phyloP scores from a whole-genome alignment of 1,140 invertebrate species.

The Eupristina koningsbergeri region DNA sequence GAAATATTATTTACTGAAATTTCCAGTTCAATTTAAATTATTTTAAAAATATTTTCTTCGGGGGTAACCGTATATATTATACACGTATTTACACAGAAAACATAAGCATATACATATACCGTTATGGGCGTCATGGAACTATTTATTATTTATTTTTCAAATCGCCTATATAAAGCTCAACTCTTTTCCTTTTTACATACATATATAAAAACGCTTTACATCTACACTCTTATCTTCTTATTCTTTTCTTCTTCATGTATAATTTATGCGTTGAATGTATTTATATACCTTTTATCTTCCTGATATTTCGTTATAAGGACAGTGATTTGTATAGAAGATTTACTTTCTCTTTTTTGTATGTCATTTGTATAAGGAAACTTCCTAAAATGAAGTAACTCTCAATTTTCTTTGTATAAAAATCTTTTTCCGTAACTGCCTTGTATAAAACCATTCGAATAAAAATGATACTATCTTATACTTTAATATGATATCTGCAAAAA shows the following conservation, averaged over 20 bases:
- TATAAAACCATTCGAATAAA: conserved; percentile 52
- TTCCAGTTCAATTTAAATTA: neutral
- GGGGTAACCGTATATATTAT: conserved; percentile 36
- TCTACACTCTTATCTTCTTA: conserved; percentile 47
- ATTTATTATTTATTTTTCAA: conserved; percentile 48
- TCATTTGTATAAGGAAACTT: conserved; percentile 43
- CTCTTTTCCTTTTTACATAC: conserved; percentile 36
- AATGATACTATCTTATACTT: conserved; percentile 50
- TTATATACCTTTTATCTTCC: conserved; percentile 49
- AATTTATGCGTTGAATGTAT: conserved; percentile 50
- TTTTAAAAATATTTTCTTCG: neutral
- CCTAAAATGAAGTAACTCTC: conserved; percentile 26
- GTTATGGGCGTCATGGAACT: conserved; percentile 43
- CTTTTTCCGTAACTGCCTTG: conserved; percentile 51
- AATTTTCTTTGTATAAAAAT: conserved; percentile 52
- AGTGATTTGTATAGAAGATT: conserved; percentile 49
- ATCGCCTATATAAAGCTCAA: conserved; percentile 37
- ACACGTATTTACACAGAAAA: conserved; percentile 39
- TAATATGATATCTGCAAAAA: conserved; percentile 2
- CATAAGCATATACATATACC: conserved; percentile 38
- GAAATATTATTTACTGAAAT: neutral
- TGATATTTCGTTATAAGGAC: conserved; percentile 44
- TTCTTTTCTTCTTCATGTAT: conserved; percentile 45
- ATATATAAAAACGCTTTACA: conserved; percentile 45
- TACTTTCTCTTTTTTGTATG: conserved; percentile 50